A percentile compares a stretch with the other conserved stretches of the same genome.
These are phyloP conservation scores for Vanessa atalanta DNA, from an alignment of 1,140 invertebrate species.

Conservation along the genomic window DNA sequence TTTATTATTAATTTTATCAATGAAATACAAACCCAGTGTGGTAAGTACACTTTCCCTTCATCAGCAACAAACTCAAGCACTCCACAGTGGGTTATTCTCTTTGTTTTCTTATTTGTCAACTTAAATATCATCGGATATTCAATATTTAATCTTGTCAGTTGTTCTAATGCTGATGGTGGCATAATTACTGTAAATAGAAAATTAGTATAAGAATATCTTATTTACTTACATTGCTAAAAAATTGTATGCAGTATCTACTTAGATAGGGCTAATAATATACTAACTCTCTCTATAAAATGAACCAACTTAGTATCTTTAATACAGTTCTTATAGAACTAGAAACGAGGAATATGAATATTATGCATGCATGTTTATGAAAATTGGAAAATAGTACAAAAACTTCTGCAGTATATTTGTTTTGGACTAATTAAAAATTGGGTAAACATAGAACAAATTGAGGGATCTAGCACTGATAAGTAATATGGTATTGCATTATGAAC, in stretches of 20 bases:
- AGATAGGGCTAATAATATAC: too few relatives aligned
- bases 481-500: too few relatives aligned
- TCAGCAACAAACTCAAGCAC: conserved; percentile 99
- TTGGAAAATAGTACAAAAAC: too few relatives aligned
- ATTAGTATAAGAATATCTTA: not conserved
- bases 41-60: conserved; percentile 98
- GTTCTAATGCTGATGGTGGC: conserved; percentile 97
- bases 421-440: too few relatives aligned
- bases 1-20: not conserved
- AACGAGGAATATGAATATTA: too few relatives aligned
- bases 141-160: conserved; percentile 96
- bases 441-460: too few relatives aligned
- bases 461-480: too few relatives aligned
- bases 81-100: conserved; percentile 96
- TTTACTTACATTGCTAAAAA: not conserved
- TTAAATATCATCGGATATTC: conserved; percentile 99
- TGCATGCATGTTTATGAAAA: too few relatives aligned
- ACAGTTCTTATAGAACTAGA: too few relatives aligned
- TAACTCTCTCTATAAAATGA: too few relatives aligned
- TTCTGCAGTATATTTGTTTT: too few relatives aligned
- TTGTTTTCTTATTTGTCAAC: conserved; percentile 93
- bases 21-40: conserved; percentile 92
- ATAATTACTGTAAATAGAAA: conserved; percentile 91
- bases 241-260: not conserved
- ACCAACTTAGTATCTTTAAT: too few relatives aligned